phyloP scores from a whole-genome alignment of 1,140 invertebrate species.

The Drosophila pseudoananassae region DNA sequence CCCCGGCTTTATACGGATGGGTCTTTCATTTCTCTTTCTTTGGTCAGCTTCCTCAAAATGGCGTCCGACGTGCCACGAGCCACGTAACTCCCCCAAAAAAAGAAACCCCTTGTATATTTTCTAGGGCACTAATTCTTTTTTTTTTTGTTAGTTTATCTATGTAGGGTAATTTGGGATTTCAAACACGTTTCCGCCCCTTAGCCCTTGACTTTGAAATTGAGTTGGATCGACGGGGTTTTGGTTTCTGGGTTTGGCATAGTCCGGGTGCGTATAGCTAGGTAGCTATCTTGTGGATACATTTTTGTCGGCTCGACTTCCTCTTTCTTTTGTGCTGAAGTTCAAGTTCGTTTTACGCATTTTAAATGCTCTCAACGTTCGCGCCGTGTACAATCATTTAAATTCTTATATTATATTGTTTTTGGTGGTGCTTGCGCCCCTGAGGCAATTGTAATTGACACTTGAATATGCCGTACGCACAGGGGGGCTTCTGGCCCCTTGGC shows the following conservation, averaged over 20 bases:
- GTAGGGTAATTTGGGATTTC: conserved; percentile 40
- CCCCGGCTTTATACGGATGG: conserved; percentile 31
- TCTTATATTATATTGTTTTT: conserved; percentile 10
- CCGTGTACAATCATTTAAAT: conserved; percentile 58
- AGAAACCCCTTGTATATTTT: conserved; percentile 6
- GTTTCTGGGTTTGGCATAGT: conserved; percentile 3
- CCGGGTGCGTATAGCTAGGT: conserved; percentile 18
- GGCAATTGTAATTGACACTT: conserved; percentile 67
- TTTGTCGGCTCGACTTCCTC: conserved; percentile 47
- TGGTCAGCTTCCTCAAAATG: conserved; percentile 48
- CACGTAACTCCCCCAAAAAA: conserved; percentile 55
- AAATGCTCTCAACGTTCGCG: conserved; percentile 50
- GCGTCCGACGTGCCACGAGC: conserved; percentile 60
- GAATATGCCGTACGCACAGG: conserved; percentile 58
- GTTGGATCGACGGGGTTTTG: conserved; percentile 23
- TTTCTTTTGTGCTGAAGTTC: conserved; percentile 65
- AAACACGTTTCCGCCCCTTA: conserved; percentile 65
- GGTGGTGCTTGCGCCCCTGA: conserved; percentile 33
- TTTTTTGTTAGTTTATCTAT: conserved; percentile 11
- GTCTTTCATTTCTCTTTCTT: conserved; percentile 63
- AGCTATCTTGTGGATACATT: conserved; percentile 14
- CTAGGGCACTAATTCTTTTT: conserved; percentile 32
- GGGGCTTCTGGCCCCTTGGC: conserved; percentile 42
- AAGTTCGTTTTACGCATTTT: conserved; percentile 75
- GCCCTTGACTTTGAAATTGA: conserved; percentile 70